A percentile compares a stretch with the other conserved stretches of the same genome.
These are phyloP conservation scores for Zophobas morio DNA, from an alignment of 1,140 invertebrate species.

Conservation along the genomic window DNA sequence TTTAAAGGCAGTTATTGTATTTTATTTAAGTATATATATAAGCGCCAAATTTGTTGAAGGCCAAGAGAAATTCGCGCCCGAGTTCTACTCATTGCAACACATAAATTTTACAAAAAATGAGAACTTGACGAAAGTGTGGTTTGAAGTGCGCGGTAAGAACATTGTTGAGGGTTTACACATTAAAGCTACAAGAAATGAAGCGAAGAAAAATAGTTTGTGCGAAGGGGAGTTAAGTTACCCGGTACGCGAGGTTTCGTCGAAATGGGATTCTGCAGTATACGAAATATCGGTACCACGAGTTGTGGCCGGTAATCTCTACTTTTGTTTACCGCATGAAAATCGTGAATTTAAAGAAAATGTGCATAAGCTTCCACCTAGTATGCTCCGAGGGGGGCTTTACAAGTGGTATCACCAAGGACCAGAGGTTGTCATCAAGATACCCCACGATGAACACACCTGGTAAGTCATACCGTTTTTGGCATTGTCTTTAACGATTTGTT, in stretches of 20 bases:
- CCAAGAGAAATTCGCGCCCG: constrained; percentile 48
- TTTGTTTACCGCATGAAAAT: constrained; percentile 58
- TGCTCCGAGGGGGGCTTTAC: constrained; percentile 47
- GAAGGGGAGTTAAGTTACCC: constrained; percentile 55
- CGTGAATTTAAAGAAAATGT: neutral
- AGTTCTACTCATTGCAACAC: constrained; percentile 49
- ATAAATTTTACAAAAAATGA: constrained; percentile 51
- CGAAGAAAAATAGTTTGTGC: constrained; percentile 56
- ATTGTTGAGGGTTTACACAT: constrained; percentile 59
- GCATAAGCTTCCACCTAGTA: constrained; percentile 38
- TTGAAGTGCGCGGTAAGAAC: constrained; percentile 63
- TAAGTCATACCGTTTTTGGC: neutral
- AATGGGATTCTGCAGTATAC: constrained; percentile 55
- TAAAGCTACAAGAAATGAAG: constrained; percentile 58
- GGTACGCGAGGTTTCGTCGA: constrained; percentile 57
- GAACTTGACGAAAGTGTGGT: constrained; percentile 57
- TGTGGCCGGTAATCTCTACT: constrained; percentile 60
- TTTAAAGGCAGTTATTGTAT: constrained; percentile 9
- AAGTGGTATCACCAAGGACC: constrained; percentile 63
- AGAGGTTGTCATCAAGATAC: constrained; percentile 50
- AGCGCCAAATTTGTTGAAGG: constrained; percentile 7
- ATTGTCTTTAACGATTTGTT: neutral
- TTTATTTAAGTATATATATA: constrained; percentile 35
- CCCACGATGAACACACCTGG: constrained; percentile 21
- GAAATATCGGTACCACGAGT: constrained; percentile 56